Evolutionary conservation across 2,888 invertebrate genomes (phyloP).

Genomic region (Apamea sordens): DNA sequence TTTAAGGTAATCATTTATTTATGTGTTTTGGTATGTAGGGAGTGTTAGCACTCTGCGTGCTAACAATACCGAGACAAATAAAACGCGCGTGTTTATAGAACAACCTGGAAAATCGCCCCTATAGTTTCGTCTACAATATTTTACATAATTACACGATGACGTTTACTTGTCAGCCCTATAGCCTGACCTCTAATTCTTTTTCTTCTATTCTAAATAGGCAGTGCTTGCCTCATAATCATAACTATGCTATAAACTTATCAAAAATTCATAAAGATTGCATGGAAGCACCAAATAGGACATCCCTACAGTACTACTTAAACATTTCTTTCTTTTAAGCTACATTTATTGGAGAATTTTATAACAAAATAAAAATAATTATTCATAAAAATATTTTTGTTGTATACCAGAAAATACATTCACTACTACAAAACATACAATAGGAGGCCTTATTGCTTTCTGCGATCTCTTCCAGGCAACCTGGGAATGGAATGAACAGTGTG

Average conservation of each 20-base stretch:
- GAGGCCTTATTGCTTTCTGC: no score
- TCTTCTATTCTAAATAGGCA: neutral
- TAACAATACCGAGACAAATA: neutral
- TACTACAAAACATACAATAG: no score
- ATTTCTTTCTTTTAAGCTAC: neutral
- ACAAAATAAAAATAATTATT: neutral
- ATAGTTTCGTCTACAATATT: neutral
- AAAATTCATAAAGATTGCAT: no score
- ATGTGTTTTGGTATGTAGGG: neutral
- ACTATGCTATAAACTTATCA: neutral
- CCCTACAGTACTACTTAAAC: neutral
- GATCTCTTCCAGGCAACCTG: neutral
- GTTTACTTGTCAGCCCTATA: neutral
- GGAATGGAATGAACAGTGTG: no score
- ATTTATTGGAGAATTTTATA: neutral
- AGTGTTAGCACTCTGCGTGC: neutral
- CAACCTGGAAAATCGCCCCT: neutral
- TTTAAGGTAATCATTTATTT: constrained; percentile 5
- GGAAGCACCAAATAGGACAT: neutral
- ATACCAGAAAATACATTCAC: no score
- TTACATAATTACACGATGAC: neutral
- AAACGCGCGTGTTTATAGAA: neutral
- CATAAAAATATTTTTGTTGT: no score
- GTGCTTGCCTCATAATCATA: no score
- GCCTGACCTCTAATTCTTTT: neutral